These are phyloP conservation scores for Drosophila neotestacea DNA, from an alignment of 2,888 invertebrate genomes.

Conservation along the genomic window DNA sequence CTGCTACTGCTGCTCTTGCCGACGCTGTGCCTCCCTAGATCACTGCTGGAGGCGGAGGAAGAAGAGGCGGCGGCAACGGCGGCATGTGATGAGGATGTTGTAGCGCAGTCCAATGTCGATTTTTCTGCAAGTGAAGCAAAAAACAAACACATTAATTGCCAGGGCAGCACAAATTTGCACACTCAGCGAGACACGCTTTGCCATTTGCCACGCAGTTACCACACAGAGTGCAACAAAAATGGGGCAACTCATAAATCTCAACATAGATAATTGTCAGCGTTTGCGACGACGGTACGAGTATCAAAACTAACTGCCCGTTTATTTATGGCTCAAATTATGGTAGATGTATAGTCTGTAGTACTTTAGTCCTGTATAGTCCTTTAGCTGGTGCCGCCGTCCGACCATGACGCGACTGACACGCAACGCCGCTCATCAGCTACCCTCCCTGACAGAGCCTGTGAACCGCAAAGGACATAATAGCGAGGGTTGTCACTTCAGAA, in stretches of 20 bases:
- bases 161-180: constrained; percentile 73
- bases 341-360: constrained; percentile 26
- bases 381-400: constrained; percentile 37
- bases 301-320: constrained; percentile 75
- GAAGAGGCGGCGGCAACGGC: constrained; percentile 53
- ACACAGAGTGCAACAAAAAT: constrained; percentile 27
- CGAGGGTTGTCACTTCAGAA: constrained; percentile 76
- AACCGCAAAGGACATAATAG: constrained; percentile 81
- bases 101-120: constrained; percentile 81
- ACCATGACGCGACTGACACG: constrained; percentile 62
- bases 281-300: constrained; percentile 40
- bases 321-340: constrained; percentile 76
- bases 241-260: constrained; percentile 71
- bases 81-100: constrained; percentile 73
- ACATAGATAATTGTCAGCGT: constrained; percentile 79
- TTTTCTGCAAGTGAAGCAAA: constrained; percentile 76
- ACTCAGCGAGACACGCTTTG: constrained; percentile 71
- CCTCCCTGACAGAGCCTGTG: constrained; percentile 63
- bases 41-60: constrained; percentile 60
- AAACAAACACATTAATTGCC: constrained; percentile 68
- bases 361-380: constrained; percentile 25
- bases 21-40: constrained; percentile 70
- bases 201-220: constrained; percentile 57
- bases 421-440: constrained; percentile 65
- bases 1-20: constrained; percentile 78